Evolutionary conservation across 2,113 vertebrate species (phyloP), one percentile per base, ranked within the genome.

Genomic region (Porphyrio hochstetteri): DNA sequence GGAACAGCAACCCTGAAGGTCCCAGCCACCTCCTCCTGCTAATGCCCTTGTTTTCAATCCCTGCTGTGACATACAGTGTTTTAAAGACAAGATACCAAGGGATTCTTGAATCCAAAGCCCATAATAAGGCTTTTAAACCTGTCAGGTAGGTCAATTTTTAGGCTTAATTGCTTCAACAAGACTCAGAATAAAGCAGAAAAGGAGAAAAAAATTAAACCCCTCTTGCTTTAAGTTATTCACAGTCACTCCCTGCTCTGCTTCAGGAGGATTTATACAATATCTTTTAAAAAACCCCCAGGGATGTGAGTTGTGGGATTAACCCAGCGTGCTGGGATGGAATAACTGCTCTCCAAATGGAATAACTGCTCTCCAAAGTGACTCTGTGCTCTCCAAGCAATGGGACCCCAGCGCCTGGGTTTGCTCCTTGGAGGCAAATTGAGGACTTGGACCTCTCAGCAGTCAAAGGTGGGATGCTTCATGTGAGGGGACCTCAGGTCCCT

Each of bases 51-150:
- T 78, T 96, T 91, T 52, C 68, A 70, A 12, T 33, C 85, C 88
- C 70, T 89, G 69, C 92, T 85, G 56, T 24, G 64, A 55, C 67
- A 86, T 93, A 86, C 65, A 90, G 67, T 52, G 67, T 69, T 83
- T 93, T 86, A 82, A 90, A 95, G 64, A 94, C 56, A 94, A 87
- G 89, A 86, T 55, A 95, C 42, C 64, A 46, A 31, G 56, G 82
- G 88, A 93, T 69, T 83, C 80, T 85, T 71, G 61, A 88, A 93
- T 71, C 67, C 87, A 90, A 96, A 95, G 60, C 89, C 74, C 50
- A 72, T 92, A 93, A 91, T 76, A 88, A 90, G 61, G 70, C 63
- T 94, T 90, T 97, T 80, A 95, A 85, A 79, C 56, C 69, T 89
- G 36, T 78, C 82, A 87, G 86, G 40, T 35, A 83, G 80, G 80